Evolutionary conservation across 1,140 invertebrate species (phyloP).

Genomic region (Temnothorax longispinosus): DNA sequence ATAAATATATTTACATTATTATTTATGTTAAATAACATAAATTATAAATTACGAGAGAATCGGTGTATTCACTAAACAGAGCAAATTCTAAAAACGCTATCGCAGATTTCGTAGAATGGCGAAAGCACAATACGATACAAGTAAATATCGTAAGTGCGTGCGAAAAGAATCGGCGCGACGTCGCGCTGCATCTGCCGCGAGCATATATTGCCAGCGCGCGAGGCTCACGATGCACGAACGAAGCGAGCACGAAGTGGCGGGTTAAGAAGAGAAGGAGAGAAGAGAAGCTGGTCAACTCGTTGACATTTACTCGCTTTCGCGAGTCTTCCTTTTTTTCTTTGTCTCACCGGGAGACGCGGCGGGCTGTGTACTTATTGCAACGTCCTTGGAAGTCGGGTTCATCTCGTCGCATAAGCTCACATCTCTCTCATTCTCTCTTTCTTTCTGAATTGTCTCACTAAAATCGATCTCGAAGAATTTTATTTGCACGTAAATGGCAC

Average conservation of each 20-base stretch:
- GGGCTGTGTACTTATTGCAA: constrained; percentile 44
- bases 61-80: not conserved
- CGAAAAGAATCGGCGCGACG: not conserved
- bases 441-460: not conserved
- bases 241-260: not conserved
- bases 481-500: not conserved
- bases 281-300: constrained; percentile 15
- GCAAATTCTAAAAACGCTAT: not conserved
- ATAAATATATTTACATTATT: not conserved
- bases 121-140: not conserved
- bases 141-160: not conserved
- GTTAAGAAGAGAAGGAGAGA: not conserved
- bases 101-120: not conserved
- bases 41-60: not conserved
- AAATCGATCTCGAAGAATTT: not conserved
- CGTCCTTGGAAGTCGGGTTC: not conserved
- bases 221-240: constrained; percentile 18
- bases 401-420: not conserved
- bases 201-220: constrained; percentile 41
- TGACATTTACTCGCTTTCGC: constrained; percentile 70
- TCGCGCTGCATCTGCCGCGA: constrained; percentile 52
- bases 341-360: not conserved
- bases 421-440: not conserved
- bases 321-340: constrained; percentile 37
- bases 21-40: not conserved